Evolutionary conservation across 2,113 vertebrate genomes (phyloP), one percentile per base, ranked within the genome.

Genomic region (Datnioides undecimradiatus): DNA sequence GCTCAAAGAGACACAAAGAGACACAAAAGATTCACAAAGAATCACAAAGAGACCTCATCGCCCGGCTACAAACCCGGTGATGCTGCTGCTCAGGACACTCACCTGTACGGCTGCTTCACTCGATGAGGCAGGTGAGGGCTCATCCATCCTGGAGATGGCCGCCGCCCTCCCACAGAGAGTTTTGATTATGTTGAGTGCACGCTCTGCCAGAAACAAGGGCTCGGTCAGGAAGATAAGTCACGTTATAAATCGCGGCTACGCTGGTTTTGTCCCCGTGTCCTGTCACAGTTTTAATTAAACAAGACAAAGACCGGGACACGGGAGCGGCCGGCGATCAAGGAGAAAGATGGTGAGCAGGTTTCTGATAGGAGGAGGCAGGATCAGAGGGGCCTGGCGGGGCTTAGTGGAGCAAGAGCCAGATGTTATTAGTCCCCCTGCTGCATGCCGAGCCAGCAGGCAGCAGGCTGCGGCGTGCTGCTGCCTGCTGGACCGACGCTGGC

Each of bases 211-310:
- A 85, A 77, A 87, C 80, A 70, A 60, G 34, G 34, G 60, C 82
- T 79, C 86, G 40, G 41, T 68, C 84, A 79, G 74, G 72, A 48
- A 65, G 79, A 90, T 64, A 23, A 84, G 87, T 86, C 80, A 78
- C 67, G 29, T 89, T 86, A 84, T 82, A 76, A 90, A 90, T 79
- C 68, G 71, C 64, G 19, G 75, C 82, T 57, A 40, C 43, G 38
- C 66, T 70, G n/a, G 77, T 79, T 76, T 76, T 73, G 76, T 83
- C 59, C 58, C 76, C 25, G 80, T 67, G 76, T 83, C 73, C 71
- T 84, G 85, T 86, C 87, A 72, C 29, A 8, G 9, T 82, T 89
- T 86, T 86, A 91, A 91, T 84, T 82, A 89, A 81, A 86, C 83
- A 78, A 79, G 82, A 83, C 71, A 84, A 77, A 86, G 80, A 80